Evolutionary conservation across 2,797 vertebrate genomes (phyloP).

Genomic region (Pteronotus mesoamericanus): DNA sequence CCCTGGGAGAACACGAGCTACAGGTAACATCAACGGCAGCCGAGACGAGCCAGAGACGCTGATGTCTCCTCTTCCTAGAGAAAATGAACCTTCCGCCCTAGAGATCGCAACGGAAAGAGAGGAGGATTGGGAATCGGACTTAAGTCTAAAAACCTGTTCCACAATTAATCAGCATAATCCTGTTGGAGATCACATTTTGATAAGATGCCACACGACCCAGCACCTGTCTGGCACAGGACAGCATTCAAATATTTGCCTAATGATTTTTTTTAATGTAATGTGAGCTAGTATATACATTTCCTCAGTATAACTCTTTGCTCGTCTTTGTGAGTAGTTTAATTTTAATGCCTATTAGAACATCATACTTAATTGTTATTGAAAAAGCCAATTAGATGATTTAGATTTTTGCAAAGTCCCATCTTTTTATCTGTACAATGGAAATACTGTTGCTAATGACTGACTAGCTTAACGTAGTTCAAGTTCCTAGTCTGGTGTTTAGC

Average conservation of each 20-base stretch:
- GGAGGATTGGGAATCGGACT: background rate
- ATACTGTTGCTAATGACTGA: background rate
- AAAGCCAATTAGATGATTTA: background rate
- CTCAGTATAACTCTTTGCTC: background rate
- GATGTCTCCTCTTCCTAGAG: background rate
- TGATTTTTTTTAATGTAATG: background rate
- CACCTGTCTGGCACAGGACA: background rate
- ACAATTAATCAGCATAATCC: background rate
- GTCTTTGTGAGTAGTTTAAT: background rate
- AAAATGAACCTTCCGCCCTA: background rate
- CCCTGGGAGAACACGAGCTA: background rate
- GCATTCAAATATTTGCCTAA: background rate
- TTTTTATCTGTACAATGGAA: background rate
- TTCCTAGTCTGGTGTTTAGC: background rate
- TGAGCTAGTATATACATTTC: background rate
- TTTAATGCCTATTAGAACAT: background rate
- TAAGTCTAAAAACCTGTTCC: background rate
- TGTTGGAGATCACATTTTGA: background rate
- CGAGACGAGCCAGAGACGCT: background rate
- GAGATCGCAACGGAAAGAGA: background rate
- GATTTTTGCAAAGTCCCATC: background rate
- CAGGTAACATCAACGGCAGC: background rate
- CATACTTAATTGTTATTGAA: background rate
- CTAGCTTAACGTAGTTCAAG: background rate
- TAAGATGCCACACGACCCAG: background rate